Evolutionary conservation across 35 echinoderm and acorn worm species (phyloP), one percentile per base, ranked within the genome.

Genomic region (Ophiothrix spiculata): DNA sequence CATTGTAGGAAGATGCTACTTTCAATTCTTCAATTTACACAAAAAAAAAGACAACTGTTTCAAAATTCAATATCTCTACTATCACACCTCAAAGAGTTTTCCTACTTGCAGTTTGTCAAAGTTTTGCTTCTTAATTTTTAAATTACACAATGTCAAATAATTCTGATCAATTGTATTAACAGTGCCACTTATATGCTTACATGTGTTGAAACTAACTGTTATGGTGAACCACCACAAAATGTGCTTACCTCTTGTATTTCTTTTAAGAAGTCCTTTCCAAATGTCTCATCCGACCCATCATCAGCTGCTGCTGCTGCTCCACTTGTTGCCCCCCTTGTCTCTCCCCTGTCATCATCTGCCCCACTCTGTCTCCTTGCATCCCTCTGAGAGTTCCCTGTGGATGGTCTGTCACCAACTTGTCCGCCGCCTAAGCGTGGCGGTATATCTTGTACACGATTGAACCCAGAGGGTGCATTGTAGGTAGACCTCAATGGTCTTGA

Each of bases 221-320:
- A 13, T 14, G 32, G 33, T 16, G 32, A 77, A 16, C 13, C 32
- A 16, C 13, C n/a, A n/a, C n/a, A n/a, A n/a, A n/a, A n/a, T n/a
- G n/a, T n/a, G n/a, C 54, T 63, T 32, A 89, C 87, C 54, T 89
- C 16, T 42, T 74, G 83, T 56, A 91, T 91, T 86, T 91, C 83
- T 33, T 39, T 13, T 4, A 85, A 80, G 37, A 91, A 76, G 31
- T 85, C 56, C 39, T 63, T 81, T 29, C 85, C 89, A 69, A 69
- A 69, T 2, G 17, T 28, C 3, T 15, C 60, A 69, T 69, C 60
- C 3, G 29, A n/a, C 4, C 60, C 23, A 69, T 69, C 60, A n/a
- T 69, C 60, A 2, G 29, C 3, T 69, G 60, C 60, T 15, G 60
- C 60, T n/a, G 25, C 60, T 69, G 8, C 60, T 25, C 29, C 29